Percentiles rank a stretch among this genome's conserved stretches.
These are phyloP conservation scores for Epinotia nisella DNA, from an alignment of 2,888 invertebrate species.

Conservation along the genomic window DNA sequence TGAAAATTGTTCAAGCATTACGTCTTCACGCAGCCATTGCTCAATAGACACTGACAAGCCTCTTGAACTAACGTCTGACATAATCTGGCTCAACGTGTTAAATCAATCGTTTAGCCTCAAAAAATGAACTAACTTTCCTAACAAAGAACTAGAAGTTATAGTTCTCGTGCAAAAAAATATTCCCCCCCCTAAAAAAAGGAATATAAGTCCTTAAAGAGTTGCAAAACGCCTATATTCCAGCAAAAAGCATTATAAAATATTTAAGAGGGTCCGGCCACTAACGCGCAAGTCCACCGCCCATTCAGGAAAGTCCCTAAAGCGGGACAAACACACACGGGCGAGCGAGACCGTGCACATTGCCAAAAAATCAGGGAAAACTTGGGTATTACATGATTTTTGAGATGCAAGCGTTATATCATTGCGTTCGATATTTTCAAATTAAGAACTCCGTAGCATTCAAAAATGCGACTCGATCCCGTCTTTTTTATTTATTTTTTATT, in stretches of 20 bases:
- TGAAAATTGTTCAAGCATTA: background rate
- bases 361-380: conserved; percentile 68
- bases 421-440: background rate
- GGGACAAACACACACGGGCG: conserved; percentile 56
- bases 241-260: conserved; percentile 33
- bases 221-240: conserved; percentile 26
- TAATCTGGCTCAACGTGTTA: background rate
- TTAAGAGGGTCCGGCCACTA: conserved; percentile 51
- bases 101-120: conserved; percentile 19
- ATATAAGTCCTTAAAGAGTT: conserved; percentile 1
- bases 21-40: background rate
- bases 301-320: conserved; percentile 69
- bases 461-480: background rate
- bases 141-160: background rate
- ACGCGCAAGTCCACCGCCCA: conserved; percentile 75
- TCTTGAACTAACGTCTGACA: conserved; percentile 20
- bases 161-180: background rate
- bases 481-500: conserved; percentile 4
- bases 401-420: conserved; percentile 46
- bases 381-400: conserved; percentile 47
- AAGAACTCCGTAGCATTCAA: conserved; percentile 1
- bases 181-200: background rate
- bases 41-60: background rate
- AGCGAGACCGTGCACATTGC: conserved; percentile 58
- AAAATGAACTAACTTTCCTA: background rate